A percentile compares a stretch with the other conserved stretches of the same genome.
Evolutionary conservation across 2,113 vertebrate genomes (phyloP).

Genomic region (Phyllopteryx taeniolatus): DNA sequence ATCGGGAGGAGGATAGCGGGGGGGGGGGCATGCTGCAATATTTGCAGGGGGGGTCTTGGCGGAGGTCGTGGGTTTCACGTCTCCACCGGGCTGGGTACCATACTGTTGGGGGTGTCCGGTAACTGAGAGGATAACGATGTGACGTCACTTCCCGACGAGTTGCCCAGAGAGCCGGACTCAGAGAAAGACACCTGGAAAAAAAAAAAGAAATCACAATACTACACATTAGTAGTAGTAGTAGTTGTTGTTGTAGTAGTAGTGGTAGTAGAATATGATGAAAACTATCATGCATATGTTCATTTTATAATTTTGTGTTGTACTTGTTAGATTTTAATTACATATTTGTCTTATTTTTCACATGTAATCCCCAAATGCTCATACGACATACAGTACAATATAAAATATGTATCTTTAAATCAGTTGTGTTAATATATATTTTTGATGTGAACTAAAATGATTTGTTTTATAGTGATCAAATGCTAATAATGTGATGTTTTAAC

Average conservation of each 20-base stretch:
- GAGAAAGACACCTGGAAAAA: constrained; percentile 86
- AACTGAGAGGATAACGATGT: constrained; percentile 92
- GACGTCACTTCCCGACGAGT: constrained; percentile 91
- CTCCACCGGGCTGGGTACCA: constrained; percentile 95
- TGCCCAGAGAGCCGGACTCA: constrained; percentile 88
- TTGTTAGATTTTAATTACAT: not conserved
- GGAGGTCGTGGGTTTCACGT: constrained; percentile 81
- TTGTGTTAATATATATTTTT: too few relatives aligned
- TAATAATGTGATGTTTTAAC: not conserved
- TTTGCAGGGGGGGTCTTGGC: constrained; percentile 57
- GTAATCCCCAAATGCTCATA: too few relatives aligned
- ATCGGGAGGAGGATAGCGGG: constrained; percentile 18
- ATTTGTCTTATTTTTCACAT: too few relatives aligned
- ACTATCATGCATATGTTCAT: too few relatives aligned
- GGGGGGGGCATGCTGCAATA: constrained; percentile 66
- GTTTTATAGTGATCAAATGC: not conserved
- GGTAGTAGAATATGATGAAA: too few relatives aligned
- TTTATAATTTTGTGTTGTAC: not conserved
- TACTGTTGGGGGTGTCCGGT: constrained; percentile 95
- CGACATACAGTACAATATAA: too few relatives aligned
- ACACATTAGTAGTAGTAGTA: not conserved
- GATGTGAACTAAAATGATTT: not conserved
- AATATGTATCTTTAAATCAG: not conserved
- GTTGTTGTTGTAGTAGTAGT: too few relatives aligned
- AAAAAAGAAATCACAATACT: not conserved